Base-by-base conservation (phyloP, 2,113 vertebrate species). In the Talpa occidentalis region DNA sequence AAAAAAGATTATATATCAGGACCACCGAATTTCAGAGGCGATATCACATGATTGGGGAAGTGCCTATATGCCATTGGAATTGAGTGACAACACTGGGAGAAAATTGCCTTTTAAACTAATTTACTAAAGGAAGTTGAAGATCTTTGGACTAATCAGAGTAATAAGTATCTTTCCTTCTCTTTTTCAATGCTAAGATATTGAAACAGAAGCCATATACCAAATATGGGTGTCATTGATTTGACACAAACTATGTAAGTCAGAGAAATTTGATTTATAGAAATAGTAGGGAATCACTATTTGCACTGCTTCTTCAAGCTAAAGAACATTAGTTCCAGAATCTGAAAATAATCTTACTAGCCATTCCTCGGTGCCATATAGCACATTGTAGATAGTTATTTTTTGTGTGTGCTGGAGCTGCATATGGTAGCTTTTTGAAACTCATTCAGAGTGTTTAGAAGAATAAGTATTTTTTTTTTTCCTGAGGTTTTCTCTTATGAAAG, bases 401-500 rank as follows among this genome's bases (percentile, higher is more conserved):
- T 97, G 40, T 21, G 1, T 52, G 1, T 54, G 7, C 56, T 87
- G 47, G 66, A 79, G 37, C 22, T 49, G 24, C 81, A 52, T 15
- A 24, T 79, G 49, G 30, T 22, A 10, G 16, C 47, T 89, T 86
- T 94, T 35, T 24, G 37, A 59, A 92, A 85, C 15, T 90, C n/a
- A 62, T 77, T 73, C 10, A 22, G 24, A 88, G 16, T 26, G 14
- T 35, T 85, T 82, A 16, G 42, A 70, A 93, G 72, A 26, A 59
- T 82, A 77, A 26, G 3, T 30, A 35, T n/a, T 44, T 42, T 15
- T 14, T n/a, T 44, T 42, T 15, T 14, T 14, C n/a, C 70, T 74
- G 24, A 91, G 6, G 9, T 35, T 90, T 93, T 96, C 42, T 83
- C 26, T 92, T 86, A n/a, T n/a, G 30, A 89, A 88, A 59, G 37